Percentiles rank a stretch among this genome's conserved stretches.
These are phyloP conservation scores for Loripinus fragilis DNA, from an alignment of 2,888 invertebrate genomes.

Conservation along the genomic window DNA sequence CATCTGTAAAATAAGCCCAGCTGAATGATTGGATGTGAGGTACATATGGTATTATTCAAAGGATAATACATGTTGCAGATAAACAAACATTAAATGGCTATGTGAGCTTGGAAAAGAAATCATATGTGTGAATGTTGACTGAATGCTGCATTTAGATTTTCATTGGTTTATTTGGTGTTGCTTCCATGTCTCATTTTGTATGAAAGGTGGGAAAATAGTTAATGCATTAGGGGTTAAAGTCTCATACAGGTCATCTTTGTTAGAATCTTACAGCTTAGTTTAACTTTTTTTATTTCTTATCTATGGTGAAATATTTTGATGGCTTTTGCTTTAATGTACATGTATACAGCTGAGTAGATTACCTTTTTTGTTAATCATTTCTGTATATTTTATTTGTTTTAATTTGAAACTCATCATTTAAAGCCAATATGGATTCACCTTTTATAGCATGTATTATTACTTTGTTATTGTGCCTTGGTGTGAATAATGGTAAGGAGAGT, in stretches of 20 bases:
- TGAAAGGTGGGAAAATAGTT: too few species aligned
- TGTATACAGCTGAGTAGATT: slow-evolving; percentile 10
- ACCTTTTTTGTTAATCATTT: background rate
- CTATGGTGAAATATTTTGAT: too few species aligned
- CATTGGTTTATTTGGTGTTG: too few species aligned
- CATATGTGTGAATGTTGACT: slow-evolving; percentile 11
- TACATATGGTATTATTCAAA: too few species aligned
- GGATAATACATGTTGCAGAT: too few species aligned
- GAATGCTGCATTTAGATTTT: background rate
- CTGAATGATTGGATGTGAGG: too few species aligned
- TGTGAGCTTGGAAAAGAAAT: background rate
- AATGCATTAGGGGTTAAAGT: too few species aligned
- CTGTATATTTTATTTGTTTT: background rate
- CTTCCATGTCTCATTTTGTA: too few species aligned
- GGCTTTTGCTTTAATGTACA: background rate
- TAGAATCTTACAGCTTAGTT: background rate
- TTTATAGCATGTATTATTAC: background rate
- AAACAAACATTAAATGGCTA: background rate
- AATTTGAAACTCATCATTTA: background rate
- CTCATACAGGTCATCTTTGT: too few species aligned
- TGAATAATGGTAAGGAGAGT: background rate
- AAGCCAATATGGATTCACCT: background rate
- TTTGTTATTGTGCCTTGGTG: background rate
- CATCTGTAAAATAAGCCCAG: slow-evolving; percentile 61
- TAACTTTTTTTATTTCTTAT: background rate